phyloP scores from a whole-genome alignment of 2,797 vertebrate genomes.

The Sebastes iracundus region DNA sequence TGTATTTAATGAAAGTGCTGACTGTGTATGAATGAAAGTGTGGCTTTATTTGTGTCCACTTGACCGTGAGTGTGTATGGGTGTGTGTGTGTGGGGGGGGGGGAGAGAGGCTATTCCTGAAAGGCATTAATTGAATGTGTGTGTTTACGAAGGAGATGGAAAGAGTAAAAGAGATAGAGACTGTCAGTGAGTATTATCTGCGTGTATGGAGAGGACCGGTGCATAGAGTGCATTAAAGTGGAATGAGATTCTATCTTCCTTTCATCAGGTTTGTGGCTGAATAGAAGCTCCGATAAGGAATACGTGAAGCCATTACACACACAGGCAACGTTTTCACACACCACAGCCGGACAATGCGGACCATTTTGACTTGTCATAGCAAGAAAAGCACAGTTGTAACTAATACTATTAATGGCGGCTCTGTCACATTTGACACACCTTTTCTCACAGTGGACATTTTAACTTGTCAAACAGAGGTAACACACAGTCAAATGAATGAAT shows the following conservation, averaged over 20 bases:
- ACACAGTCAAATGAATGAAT: neutral
- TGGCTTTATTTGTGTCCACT: conserved; percentile 38
- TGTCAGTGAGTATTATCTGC: conserved; percentile 20
- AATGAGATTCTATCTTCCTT: conserved; percentile 61
- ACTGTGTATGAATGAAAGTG: conserved; percentile 20
- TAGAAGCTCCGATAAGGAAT: conserved; percentile 48
- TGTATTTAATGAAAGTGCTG: conserved; percentile 34
- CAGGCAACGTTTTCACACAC: conserved; percentile 28
- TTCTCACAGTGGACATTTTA: neutral
- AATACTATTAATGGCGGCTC: neutral
- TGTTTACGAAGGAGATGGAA: neutral
- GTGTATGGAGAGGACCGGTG: neutral
- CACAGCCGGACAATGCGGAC: conserved; percentile 5
- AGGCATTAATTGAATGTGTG: conserved; percentile 19
- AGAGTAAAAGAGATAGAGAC: neutral
- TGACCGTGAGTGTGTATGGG: conserved; percentile 23
- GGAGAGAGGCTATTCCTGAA: neutral
- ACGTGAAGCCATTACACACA: conserved; percentile 51
- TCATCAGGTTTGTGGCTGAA: conserved; percentile 56
- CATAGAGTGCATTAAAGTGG: conserved; percentile 46
- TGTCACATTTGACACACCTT: neutral
- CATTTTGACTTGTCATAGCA: neutral
- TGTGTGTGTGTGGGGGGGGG: neutral
- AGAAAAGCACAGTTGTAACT: neutral
- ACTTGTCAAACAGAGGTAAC: neutral